Base-by-base conservation (phyloP, 1,140 invertebrate genomes). In the Penaeus japonicus region DNA sequence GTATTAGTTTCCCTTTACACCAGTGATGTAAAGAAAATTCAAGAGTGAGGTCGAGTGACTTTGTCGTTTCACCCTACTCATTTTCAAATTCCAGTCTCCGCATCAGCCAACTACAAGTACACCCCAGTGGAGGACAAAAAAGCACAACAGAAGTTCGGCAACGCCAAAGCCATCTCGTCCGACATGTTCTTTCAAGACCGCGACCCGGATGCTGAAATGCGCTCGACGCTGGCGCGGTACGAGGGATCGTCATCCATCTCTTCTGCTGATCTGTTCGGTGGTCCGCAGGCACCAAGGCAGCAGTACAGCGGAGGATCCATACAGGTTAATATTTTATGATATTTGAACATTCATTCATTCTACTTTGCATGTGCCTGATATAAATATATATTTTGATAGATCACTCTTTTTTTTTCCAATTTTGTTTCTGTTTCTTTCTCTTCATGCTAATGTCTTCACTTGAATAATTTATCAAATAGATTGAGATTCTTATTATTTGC, bases 141-240 rank as follows among this genome's bases (percentile, higher is more conserved):
- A 89, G 97, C 97, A 18, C 97, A 97, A 91, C 97, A 97, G 92
- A 99, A 99, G 93, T 99, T 99, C 93, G 98, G 97, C 32, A 96
- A 96, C 91, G 98, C 98, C 7, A 99, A 99, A 93, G 96, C 97
- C 3, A 99, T 99, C 91, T 99, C 98, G 86, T 99, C 98, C 0
- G 97, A 98, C 92, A 98, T 99, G 93, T 99, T 96, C 93, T 99
- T 99, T 92, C 95, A 95, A 4, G 96, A 96, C 89, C 94, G 94
- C 22, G 90, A 90, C 55, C 78, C 85, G 20, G 84, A 89, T 59
- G 77, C 80, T 57, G 89, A 90, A 65, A 30, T 90, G 20, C 89
- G 88, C 91, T 94, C 94, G 81, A 96, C 95, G 92, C 92, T 96
- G 24, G 93, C 94, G 35, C 93, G 95, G 79, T 99, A 98, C 93